Percentiles rank a stretch among this genome's conserved stretches.
phyloP scores from a whole-genome alignment of 1,140 invertebrate species.

The Linepithema humile region DNA sequence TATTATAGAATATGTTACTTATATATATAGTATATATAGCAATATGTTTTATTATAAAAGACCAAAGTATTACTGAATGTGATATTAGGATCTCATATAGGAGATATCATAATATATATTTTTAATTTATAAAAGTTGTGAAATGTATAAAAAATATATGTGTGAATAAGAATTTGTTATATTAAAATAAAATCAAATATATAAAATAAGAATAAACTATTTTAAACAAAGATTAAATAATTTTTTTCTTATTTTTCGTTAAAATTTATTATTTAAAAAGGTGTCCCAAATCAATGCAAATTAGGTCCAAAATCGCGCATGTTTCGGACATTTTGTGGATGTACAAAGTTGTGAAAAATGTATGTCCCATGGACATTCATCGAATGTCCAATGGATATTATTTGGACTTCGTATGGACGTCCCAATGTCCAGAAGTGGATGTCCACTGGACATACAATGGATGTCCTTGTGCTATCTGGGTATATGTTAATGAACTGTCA shows the following conservation, averaged over 20 bases:
- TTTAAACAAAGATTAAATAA: neutral
- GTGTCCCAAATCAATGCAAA: neutral
- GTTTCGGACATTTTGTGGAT: neutral
- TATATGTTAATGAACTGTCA: too few species aligned
- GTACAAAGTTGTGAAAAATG: neutral
- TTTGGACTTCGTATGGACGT: neutral
- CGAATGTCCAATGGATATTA: neutral
- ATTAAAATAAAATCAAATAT: too few species aligned
- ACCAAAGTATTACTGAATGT: too few species aligned
- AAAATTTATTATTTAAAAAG: neutral
- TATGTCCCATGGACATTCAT: neutral
- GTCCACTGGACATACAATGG: neutral
- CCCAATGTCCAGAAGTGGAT: neutral
- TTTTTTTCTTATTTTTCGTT: neutral
- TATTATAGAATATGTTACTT: too few species aligned
- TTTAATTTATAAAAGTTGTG: too few species aligned
- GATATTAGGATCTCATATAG: too few species aligned
- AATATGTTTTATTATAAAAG: too few species aligned
- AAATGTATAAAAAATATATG: too few species aligned
- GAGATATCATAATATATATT: too few species aligned
- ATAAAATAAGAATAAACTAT: too few species aligned
- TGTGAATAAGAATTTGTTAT: too few species aligned
- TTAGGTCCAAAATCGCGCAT: neutral
- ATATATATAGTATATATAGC: too few species aligned
- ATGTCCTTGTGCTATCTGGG: slow-evolving; percentile 7